Evolutionary conservation across 2,888 invertebrate genomes (phyloP).

Genomic region (Erebia aethiops): DNA sequence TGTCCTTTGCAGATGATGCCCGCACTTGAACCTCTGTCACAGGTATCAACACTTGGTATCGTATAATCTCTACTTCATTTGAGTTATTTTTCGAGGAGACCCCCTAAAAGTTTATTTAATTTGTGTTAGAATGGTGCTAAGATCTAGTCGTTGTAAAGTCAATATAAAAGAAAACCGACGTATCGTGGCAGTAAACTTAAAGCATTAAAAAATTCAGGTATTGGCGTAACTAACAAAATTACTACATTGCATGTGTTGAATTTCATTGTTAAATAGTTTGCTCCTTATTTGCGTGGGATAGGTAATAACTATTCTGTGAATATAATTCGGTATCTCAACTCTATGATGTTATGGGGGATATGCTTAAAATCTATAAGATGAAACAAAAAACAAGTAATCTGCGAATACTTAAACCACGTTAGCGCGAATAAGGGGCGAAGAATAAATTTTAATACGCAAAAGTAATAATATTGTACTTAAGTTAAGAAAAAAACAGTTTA

Average conservation of each 20-base stretch:
- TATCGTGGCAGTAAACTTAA: not conserved
- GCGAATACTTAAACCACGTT: too few relatives aligned
- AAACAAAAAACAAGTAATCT: too few relatives aligned
- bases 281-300: too few relatives aligned
- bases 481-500: constrained; percentile 13
- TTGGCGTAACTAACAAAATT: too few relatives aligned
- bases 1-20: constrained; percentile 96
- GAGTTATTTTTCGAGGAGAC: constrained; percentile 93
- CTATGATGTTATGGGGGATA: too few relatives aligned
- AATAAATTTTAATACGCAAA: not conserved
- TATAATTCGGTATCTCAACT: too few relatives aligned
- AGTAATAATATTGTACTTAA: not conserved
- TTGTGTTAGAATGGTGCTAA: not conserved
- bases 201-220: not conserved
- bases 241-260: too few relatives aligned
- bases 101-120: constrained; percentile 81
- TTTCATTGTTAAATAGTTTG: too few relatives aligned
- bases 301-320: too few relatives aligned
- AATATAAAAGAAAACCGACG: not conserved
- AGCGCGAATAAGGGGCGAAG: not conserved
- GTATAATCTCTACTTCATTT: constrained; percentile 96
- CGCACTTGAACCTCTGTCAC: constrained; percentile 98
- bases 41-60: constrained; percentile 97
- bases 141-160: not conserved
- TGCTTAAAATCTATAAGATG: too few relatives aligned